Evolutionary conservation across 2,797 vertebrate species (phyloP).

Genomic region (Falco concolor): DNA sequence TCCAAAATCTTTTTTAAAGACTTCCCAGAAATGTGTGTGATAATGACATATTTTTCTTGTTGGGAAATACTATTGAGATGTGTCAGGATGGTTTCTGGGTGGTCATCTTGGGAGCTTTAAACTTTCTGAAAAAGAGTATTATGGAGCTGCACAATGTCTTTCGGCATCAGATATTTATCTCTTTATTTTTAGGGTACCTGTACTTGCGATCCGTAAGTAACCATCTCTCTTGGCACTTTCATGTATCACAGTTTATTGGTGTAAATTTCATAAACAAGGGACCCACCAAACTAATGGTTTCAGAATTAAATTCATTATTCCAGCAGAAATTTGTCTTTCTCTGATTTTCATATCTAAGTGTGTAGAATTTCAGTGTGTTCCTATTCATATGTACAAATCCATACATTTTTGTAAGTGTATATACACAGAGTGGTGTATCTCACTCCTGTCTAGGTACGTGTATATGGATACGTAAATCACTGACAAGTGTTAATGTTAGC

Average conservation of each 20-base stretch:
- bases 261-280: neutral
- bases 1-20: neutral
- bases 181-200: neutral
- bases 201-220: accelerated
- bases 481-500: neutral
- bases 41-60: neutral
- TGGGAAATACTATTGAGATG: neutral
- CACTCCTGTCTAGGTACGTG: neutral
- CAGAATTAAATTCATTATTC: neutral
- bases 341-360: neutral
- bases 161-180: neutral
- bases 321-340: neutral
- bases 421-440: neutral
- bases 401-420: accelerated
- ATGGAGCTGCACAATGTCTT: neutral
- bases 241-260: neutral
- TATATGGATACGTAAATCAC: neutral
- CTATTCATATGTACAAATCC: neutral
- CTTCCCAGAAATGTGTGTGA: neutral
- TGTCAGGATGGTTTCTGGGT: neutral
- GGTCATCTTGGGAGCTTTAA: neutral
- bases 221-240: neutral
- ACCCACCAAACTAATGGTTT: neutral
- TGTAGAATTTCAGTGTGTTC: neutral
- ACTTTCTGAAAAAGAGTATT: neutral